Evolutionary conservation across 2,888 invertebrate species (phyloP), one percentile per base, ranked within the genome.

Genomic region (Coleophora flavipennella): DNA sequence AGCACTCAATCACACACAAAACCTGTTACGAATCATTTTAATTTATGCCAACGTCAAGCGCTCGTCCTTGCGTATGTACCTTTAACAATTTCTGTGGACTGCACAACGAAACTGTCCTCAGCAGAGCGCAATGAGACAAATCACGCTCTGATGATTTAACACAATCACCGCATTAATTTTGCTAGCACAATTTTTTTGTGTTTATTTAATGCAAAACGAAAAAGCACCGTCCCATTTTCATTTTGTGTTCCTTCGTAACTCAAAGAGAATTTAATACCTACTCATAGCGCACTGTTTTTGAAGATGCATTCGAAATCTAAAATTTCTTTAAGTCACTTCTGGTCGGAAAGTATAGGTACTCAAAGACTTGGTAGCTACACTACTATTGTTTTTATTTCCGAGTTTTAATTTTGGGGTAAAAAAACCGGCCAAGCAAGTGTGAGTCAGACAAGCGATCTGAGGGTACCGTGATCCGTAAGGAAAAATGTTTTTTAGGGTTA

Each of bases 111-210:
- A 71, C 49, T 52, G 47, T 55, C 62, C 65, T 65, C 63, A 44
- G 62, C 53, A 62, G 69, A 69, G 66, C 65, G 66, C 62, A 55
- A 61, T 51, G 59, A 50, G 55, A 55, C 56, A 49, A 58, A 20
- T 59, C 54, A 62, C 67, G 61, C 65, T 58, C 66, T 62, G 59
- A 60, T 62, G 59, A 64, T 60, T 25, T 33, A 35, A 36, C 8
- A n/a, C 64, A 70, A 73, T 61, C 60, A 61, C 63, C 58, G 69
- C 79, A 79, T 79, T 50, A 71, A 76, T 75, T 71, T 72, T 67
- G 53, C 55, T 59, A 67, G 67, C 62, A 65, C 64, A 64, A 62
- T 71, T 61, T 67, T 72, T 74, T 67, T 70, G 68, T 80, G 76
- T 79, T 81, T 81, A 80, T 70, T 73, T 67, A 68, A 68, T 20